Evolutionary conservation across 2,888 invertebrate genomes (phyloP), one percentile per base, ranked within the genome.

Genomic region (Elegia similella): DNA sequence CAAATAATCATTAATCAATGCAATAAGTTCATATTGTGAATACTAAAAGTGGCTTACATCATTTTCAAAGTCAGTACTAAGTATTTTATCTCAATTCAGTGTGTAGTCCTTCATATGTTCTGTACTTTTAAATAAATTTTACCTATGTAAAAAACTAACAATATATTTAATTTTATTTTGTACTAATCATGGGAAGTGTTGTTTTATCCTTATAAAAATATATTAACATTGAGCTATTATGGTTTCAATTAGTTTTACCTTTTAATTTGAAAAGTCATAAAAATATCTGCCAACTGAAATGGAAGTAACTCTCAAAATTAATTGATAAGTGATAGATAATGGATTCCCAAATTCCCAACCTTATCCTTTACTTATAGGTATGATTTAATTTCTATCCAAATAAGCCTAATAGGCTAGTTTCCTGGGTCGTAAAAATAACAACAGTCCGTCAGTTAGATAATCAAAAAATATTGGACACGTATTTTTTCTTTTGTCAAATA

Each of bases 111-210:
- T 90, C 88, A 88, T 89, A 88, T 86, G 88, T 90, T 88, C 88
- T 91, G 85, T 90, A 90, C 87, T 90, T 90, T 92, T 88, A 88
- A 90, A 87, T 87, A 89, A 89, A 89, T 84, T 88, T 88, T 89
- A 84, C 77, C 88, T 92, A 87, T 90, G 87, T 91, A 88, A 88
- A 86, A 89, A 91, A 92, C 92, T 92, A 92, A 92, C 92, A 89
- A 82, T 92, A 90, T 85, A 90, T 89, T 91, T 89, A 91, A 86
- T 91, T 92, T 92, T 89, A 88, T 92, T 92, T 92, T 92, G 84
- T 92, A 92, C 92, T 92, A 92, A 92, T 91, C 86, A 88, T 85
- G 90, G 90, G 86, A 92, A 88, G 90, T 92, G 92, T 92, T 92
- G 91, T 92, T 92, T 92, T 91, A 88, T 88, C 90, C 88, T 90